Base-by-base conservation (phyloP, 2,888 invertebrate genomes). In the Augochlorella aurata region DNA sequence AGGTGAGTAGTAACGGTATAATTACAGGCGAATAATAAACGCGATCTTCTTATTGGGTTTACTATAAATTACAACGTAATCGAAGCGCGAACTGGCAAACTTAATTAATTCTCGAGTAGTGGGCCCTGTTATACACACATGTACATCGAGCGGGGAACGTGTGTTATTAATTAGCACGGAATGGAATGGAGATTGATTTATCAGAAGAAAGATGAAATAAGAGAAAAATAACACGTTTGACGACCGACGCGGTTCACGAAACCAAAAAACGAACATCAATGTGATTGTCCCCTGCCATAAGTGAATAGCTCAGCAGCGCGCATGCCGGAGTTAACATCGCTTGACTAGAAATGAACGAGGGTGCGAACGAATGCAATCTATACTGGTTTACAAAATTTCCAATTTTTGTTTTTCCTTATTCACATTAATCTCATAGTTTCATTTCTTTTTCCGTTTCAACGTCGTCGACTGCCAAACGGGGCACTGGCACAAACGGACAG, bases 301-400 rank as follows among this genome's bases (percentile, higher is more conserved):
- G 74, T 73, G 73, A 77, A 83, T 81, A 82, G 83, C 78, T 79
- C 85, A 78, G 81, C 79, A 88, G 73, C 87, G 84, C 84, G 80
- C 85, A 86, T 82, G 83, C 84, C 83, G 86, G 83, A 89, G 86
- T 79, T 87, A 88, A 87, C 85, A 88, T 65, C 65, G 65, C 81
- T 89, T 91, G 90, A 91, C 91, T 90, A 90, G 90, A 90, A 90
- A 87, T 84, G 70, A 88, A 88, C 78, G 81, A 87, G 74, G 81
- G 83, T 79, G 84, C 85, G 74, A 81, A 87, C 73, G 74, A 89
- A 86, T 82, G 74, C 77, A 78, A 81, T 73, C 49, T 63, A 29
- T 71, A 7, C 38, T 65, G 58, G 54, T 76, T 74, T 79, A 68
- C 74, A 49, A 10, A 74, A 82, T 54, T 74, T 72, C n/a, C 74